phyloP scores from a whole-genome alignment of 2,797 vertebrate species.

The Clarias fuscus region DNA sequence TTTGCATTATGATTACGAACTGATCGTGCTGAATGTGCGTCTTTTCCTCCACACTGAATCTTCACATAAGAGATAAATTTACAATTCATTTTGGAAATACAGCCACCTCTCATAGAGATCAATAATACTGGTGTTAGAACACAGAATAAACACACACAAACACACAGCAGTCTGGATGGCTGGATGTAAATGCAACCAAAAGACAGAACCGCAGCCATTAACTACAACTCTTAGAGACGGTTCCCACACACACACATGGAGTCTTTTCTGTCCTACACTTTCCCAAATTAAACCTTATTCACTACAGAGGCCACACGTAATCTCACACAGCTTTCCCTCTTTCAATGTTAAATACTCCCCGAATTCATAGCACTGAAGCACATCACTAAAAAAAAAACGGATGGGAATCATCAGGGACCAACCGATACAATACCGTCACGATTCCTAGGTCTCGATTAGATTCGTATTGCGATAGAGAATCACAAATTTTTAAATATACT shows the following conservation, averaged over 20 bases:
- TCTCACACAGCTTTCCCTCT: neutral
- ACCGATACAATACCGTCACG: no score
- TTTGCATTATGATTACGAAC: neutral
- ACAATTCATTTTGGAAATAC: neutral
- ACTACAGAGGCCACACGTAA: neutral
- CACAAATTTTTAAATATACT: no score
- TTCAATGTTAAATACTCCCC: neutral
- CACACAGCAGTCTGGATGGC: constrained; percentile 14
- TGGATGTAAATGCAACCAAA: constrained; percentile 11
- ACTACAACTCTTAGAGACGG: neutral
- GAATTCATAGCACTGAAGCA: neutral
- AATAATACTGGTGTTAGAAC: constrained; percentile 40
- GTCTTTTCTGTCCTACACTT: neutral
- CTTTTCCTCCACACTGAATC: neutral
- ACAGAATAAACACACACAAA: neutral
- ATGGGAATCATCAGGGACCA: no score
- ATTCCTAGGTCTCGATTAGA: no score
- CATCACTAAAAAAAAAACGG: neutral
- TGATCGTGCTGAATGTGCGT: neutral
- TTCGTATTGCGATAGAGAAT: no score
- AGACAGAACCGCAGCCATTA: constrained; percentile 1
- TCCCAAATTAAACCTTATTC: neutral
- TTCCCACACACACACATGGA: neutral
- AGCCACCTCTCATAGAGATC: constrained; percentile 1
- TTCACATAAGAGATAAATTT: neutral